Evolutionary conservation across 2,888 invertebrate genomes (phyloP).

Genomic region (Pachliopta kotzebuea): DNA sequence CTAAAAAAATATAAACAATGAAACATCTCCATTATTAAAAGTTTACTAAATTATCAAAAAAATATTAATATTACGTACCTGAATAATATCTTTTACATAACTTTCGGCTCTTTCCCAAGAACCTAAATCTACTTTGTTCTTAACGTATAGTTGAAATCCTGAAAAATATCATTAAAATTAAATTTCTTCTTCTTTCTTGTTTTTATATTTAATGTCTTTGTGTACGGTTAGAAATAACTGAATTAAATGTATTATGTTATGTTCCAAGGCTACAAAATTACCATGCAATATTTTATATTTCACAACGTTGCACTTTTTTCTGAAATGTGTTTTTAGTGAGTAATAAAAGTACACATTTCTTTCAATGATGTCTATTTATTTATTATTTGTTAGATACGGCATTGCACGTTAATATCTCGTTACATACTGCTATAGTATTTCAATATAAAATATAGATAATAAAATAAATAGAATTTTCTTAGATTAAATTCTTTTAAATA

Average conservation of each 20-base stretch:
- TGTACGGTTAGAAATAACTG: neutral
- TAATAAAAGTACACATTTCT: neutral
- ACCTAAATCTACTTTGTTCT: conserved; percentile 82
- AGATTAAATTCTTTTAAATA: too few species aligned
- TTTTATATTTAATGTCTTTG: neutral
- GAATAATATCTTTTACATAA: conserved; percentile 84
- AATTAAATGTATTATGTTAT: neutral
- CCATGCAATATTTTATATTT: neutral
- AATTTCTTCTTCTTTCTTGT: neutral
- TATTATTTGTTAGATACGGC: too few species aligned
- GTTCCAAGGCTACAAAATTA: neutral
- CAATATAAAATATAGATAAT: neutral
- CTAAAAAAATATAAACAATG: conserved; percentile 51
- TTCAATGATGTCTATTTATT: too few species aligned
- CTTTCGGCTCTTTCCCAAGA: conserved; percentile 87
- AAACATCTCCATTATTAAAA: too few species aligned
- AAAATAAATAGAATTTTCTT: neutral
- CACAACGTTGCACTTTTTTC: neutral
- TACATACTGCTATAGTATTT: neutral
- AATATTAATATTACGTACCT: conserved; percentile 58
- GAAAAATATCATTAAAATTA: conserved; percentile 1
- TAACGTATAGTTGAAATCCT: conserved; percentile 12
- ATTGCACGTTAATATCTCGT: neutral
- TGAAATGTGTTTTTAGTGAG: neutral
- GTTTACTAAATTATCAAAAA: too few species aligned